phyloP scores from a whole-genome alignment of 2,888 invertebrate genomes.

The Ennomos quercinarius region DNA sequence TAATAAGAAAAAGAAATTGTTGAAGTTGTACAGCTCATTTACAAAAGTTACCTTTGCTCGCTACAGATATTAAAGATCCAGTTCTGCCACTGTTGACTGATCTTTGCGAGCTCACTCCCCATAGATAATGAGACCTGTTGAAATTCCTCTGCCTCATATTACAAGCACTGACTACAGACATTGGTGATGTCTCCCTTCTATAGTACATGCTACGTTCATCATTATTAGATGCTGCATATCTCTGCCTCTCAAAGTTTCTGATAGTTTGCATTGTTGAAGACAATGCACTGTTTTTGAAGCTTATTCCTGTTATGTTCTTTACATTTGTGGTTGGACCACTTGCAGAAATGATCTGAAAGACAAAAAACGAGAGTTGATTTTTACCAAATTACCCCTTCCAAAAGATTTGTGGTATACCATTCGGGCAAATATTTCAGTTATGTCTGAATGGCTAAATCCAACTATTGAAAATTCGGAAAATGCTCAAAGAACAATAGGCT shows the following conservation, averaged over 20 bases:
- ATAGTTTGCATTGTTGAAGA: slow-evolving; percentile 59
- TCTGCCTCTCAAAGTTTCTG: slow-evolving; percentile 51
- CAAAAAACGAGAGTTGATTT: too few relatives aligned
- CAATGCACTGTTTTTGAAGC: slow-evolving; percentile 53
- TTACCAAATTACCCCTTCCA: too few relatives aligned
- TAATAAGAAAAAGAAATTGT: too few relatives aligned
- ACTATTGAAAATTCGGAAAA: too few relatives aligned
- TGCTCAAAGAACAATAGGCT: too few relatives aligned
- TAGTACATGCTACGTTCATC: slow-evolving; percentile 57
- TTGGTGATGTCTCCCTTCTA: slow-evolving; percentile 62
- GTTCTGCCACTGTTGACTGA: slow-evolving; percentile 61
- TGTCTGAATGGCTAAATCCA: too few relatives aligned
- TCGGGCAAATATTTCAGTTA: too few relatives aligned
- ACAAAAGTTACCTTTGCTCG: slow-evolving; percentile 58
- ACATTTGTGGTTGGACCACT: slow-evolving; percentile 60
- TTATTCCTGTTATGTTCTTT: slow-evolving; percentile 51
- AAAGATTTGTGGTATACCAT: too few relatives aligned
- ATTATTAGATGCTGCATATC: slow-evolving; percentile 49
- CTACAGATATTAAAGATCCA: slow-evolving; percentile 67
- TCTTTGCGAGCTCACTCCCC: slow-evolving; percentile 53
- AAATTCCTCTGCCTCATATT: slow-evolving; percentile 52
- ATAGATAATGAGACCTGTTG: slow-evolving; percentile 46
- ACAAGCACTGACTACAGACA: slow-evolving; percentile 58
- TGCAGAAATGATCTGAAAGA: slow-evolving; percentile 59
- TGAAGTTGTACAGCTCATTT: too few relatives aligned